Evolutionary conservation across 2,113 vertebrate species (phyloP).

Genomic region (Ceyx cyanopectus): DNA sequence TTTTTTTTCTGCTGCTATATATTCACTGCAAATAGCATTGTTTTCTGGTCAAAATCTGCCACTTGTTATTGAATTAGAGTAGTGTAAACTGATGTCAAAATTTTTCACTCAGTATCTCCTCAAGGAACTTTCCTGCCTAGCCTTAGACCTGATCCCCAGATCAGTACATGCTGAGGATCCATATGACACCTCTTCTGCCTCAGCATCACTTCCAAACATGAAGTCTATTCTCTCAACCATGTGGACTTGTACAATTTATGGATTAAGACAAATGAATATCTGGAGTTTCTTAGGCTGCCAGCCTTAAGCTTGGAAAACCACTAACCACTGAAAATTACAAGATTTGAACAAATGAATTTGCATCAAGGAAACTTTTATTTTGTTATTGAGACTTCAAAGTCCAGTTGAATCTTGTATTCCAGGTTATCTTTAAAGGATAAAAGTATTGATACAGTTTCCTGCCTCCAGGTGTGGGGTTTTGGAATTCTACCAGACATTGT

Average conservation of each 20-base stretch:
- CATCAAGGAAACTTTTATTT: background rate
- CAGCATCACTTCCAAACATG: background rate
- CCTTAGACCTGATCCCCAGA: rapidly evolving
- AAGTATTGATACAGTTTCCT: background rate
- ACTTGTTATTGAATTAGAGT: background rate
- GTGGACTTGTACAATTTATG: background rate
- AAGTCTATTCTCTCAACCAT: background rate
- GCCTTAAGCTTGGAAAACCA: background rate
- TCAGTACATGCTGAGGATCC: background rate
- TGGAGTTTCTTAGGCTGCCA: background rate
- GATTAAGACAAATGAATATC: background rate
- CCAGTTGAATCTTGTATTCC: background rate
- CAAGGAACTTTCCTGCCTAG: background rate
- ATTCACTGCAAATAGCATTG: background rate
- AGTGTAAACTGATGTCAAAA: background rate
- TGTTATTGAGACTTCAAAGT: background rate
- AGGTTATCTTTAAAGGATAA: background rate
- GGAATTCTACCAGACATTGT: background rate
- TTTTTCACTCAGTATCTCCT: rapidly evolving
- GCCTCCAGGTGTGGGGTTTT: background rate
- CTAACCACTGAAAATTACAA: background rate
- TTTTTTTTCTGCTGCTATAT: background rate
- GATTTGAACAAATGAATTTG: background rate
- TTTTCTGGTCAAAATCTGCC: background rate
- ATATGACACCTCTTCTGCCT: background rate